Evolutionary conservation across 2,888 invertebrate genomes (phyloP).

Genomic region (Polymixis flavicincta): DNA sequence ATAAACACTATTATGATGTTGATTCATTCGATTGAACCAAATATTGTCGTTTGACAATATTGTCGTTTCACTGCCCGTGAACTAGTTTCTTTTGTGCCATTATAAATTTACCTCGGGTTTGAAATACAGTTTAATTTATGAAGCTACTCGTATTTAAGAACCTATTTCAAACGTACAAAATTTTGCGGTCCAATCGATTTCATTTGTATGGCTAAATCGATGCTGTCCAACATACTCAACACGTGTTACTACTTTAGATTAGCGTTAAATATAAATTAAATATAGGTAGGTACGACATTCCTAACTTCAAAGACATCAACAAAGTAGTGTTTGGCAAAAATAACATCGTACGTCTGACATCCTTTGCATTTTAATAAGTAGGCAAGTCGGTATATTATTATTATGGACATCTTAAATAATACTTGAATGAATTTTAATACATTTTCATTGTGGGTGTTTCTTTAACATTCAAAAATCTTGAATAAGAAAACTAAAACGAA

Average conservation of each 20-base stretch:
- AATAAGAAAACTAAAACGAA: neutral
- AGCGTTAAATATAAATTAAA: slow-evolving; percentile 5
- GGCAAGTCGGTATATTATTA: neutral
- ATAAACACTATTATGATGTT: slow-evolving; percentile 49
- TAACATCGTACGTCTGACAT: neutral
- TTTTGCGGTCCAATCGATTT: neutral
- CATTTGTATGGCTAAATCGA: neutral
- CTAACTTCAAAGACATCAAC: slow-evolving; percentile 13
- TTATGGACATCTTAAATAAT: neutral
- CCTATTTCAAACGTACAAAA: neutral
- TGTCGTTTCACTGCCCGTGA: slow-evolving; percentile 14
- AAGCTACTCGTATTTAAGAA: neutral
- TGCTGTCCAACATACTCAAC: slow-evolving; percentile 3
- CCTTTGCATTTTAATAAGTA: slow-evolving; percentile 15
- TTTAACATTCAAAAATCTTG: neutral
- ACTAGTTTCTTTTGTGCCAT: slow-evolving; percentile 30
- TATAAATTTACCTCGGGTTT: slow-evolving; percentile 28
- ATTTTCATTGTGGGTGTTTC: slow-evolving; percentile 4
- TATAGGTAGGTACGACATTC: slow-evolving; percentile 12
- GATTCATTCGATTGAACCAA: slow-evolving; percentile 49
- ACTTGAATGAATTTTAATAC: slow-evolving; percentile 18
- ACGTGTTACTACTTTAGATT: slow-evolving; percentile 20
- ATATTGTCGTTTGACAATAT: slow-evolving; percentile 41
- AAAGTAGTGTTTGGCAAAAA: slow-evolving; percentile 12
- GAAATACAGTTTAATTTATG: slow-evolving; percentile 2